phyloP scores from a whole-genome alignment of 2,888 invertebrate genomes.

The Diachrysia chrysitis region DNA sequence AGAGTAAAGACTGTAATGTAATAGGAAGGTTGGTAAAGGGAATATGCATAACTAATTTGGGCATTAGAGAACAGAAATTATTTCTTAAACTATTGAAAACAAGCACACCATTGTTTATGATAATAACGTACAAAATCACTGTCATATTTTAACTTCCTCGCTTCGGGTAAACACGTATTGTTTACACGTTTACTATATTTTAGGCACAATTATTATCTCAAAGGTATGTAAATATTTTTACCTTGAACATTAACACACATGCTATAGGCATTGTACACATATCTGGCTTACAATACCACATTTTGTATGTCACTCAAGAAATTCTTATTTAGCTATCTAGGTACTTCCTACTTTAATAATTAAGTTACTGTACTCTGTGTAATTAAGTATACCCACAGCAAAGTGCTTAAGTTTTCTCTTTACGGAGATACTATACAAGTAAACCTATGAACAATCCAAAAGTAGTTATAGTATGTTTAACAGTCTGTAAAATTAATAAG shows the following conservation, averaged over 20 bases:
- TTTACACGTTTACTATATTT: constrained; percentile 27
- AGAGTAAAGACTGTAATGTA: too few relatives aligned
- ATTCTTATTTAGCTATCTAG: not conserved
- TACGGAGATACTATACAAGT: not conserved
- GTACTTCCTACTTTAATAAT: not conserved
- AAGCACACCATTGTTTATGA: constrained; percentile 14
- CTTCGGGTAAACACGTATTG: constrained; percentile 17
- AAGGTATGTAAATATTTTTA: constrained; percentile 26
- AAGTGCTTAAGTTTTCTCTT: not conserved
- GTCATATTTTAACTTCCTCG: constrained; percentile 15
- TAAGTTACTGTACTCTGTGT: too few relatives aligned
- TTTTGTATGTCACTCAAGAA: not conserved
- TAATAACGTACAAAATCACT: not conserved
- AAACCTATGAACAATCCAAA: too few relatives aligned
- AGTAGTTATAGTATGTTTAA: too few relatives aligned
- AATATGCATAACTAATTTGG: too few relatives aligned
- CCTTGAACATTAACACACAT: constrained; percentile 1
- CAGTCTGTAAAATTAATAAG: not conserved
- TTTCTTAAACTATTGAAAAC: not conserved
- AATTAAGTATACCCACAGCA: not conserved
- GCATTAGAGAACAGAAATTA: not conserved
- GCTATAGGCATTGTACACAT: not conserved
- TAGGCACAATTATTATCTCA: constrained; percentile 21
- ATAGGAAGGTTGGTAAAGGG: too few relatives aligned
- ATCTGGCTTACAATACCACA: not conserved